These are phyloP conservation scores for Atrina japonica DNA, from an alignment of 2,888 invertebrate genomes.

Conservation along the genomic window DNA sequence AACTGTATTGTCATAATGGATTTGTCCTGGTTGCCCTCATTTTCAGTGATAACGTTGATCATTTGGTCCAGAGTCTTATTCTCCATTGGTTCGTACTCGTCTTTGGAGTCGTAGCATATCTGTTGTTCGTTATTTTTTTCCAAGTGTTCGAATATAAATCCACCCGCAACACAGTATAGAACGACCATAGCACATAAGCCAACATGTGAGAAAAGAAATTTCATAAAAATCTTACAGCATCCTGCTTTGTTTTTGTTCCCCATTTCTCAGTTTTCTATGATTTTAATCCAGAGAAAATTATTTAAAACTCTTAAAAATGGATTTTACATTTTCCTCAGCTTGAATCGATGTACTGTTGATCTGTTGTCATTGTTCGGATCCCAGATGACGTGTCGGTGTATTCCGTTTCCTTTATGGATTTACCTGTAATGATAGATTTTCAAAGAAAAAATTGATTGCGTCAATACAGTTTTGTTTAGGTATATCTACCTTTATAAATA, in stretches of 20 bases:
- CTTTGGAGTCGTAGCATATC: conserved; percentile 73
- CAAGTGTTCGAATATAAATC: conserved; percentile 79
- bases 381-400: no score
- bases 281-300: no score
- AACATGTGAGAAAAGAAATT: conserved; percentile 79
- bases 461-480: conserved; percentile 13
- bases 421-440: conserved; percentile 23
- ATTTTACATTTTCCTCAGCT: background rate
- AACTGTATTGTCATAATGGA: conserved; percentile 71
- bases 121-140: conserved; percentile 79
- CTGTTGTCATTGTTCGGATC: no score
- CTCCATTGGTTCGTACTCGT: conserved; percentile 74
- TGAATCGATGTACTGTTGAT: no score
- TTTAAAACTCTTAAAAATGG: no score
- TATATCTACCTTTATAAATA: conserved; percentile 17
- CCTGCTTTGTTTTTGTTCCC: conserved; percentile 50
- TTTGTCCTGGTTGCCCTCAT: conserved; percentile 57
- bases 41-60: conserved; percentile 69
- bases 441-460: conserved; percentile 9
- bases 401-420: background rate
- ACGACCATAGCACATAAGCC: conserved; percentile 78
- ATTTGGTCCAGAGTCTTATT: conserved; percentile 70
- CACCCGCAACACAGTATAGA: conserved; percentile 79
- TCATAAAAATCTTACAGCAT: conserved; percentile 74
- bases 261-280: conserved; percentile 29